phyloP scores from a whole-genome alignment of 1,140 invertebrate genomes.

The Acromyrmex charruanus region DNA sequence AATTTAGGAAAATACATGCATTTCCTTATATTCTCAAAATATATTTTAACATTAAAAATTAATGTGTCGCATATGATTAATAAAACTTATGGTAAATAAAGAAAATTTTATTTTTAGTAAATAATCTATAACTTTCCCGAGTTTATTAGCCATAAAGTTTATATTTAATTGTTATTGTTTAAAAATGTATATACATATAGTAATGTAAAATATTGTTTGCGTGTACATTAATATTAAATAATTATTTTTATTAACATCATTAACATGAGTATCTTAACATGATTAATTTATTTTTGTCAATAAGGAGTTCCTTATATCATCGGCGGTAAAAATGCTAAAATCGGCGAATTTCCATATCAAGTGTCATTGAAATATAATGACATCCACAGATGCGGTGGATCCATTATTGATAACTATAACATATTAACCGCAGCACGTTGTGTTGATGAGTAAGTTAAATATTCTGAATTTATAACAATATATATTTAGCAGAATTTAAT shows the following conservation, averaged over 20 bases:
- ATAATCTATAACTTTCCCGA: not conserved
- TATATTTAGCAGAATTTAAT: not conserved
- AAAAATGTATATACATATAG: not conserved
- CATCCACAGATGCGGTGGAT: not conserved
- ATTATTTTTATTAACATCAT: not conserved
- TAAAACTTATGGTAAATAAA: too few relatives aligned
- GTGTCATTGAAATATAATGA: not conserved
- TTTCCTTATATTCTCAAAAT: too few relatives aligned
- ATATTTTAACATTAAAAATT: too few relatives aligned
- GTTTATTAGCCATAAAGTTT: not conserved
- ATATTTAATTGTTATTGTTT: not conserved
- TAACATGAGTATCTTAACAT: not conserved
- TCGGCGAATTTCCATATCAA: constrained; percentile 29
- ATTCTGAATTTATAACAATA: not conserved
- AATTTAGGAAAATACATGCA: too few relatives aligned
- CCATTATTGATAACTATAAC: not conserved
- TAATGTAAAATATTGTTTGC: not conserved
- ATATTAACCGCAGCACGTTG: constrained; percentile 29
- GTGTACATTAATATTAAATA: too few relatives aligned
- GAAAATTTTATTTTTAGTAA: not conserved
- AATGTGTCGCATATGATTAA: too few relatives aligned
- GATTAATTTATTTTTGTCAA: not conserved
- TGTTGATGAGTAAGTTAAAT: not conserved
- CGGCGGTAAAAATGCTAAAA: constrained; percentile 10
- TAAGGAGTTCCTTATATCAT: constrained; percentile 12